Conservation (phyloP, 2,113 vertebrate genomes). For the Madoqua kirkii region DNA sequence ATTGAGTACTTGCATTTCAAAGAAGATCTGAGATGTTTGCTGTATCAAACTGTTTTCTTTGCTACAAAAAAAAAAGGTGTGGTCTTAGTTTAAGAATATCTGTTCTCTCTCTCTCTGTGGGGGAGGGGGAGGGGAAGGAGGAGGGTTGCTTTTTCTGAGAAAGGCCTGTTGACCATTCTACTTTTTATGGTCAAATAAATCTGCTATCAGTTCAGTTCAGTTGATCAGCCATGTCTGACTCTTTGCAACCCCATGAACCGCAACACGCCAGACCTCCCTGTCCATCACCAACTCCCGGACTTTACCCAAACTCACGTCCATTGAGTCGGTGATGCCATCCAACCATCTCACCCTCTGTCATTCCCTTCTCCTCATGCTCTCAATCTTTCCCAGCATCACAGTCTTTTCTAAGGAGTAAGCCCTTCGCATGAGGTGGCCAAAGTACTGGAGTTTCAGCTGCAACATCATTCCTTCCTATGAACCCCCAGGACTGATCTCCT, state of each 20-base stretch:
- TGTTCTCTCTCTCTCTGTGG: neutral
- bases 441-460: neutral
- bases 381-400: neutral
- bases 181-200: neutral
- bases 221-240: neutral
- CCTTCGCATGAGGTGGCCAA: neutral
- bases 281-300: neutral
- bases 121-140: fast-evolving
- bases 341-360: neutral
- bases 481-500: neutral
- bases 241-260: neutral
- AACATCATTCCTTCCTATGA: neutral
- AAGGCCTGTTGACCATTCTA: neutral
- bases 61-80: neutral
- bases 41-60: neutral
- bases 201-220: neutral
- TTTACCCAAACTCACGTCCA: neutral
- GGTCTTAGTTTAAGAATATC: neutral
- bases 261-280: neutral
- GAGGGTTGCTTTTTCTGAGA: neutral
- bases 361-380: neutral
- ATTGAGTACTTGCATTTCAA: neutral
- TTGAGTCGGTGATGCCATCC: neutral
- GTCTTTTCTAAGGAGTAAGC: neutral
- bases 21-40: neutral